Evolutionary conservation across 2,113 vertebrate species (phyloP), one percentile per base, ranked within the genome.

Genomic region (Trogon melanurus): DNA sequence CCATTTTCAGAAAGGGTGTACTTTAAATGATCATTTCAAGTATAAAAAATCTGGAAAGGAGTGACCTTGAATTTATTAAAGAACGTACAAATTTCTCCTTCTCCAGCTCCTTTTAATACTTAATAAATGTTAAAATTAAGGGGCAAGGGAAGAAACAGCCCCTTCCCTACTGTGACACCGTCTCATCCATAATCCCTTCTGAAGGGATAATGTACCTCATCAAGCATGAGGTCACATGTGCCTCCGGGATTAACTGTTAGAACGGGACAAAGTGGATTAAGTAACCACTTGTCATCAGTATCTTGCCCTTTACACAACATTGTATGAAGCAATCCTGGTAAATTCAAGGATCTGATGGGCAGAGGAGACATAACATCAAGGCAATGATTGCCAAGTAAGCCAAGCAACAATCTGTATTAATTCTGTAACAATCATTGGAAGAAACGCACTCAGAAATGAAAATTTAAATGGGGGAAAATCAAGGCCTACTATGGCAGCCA

Each of bases 221-320:
- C 53, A 69, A 91, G 83, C 84, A 51, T 75, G 84, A 82, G 30
- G 25, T 58, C 0, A 0, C 79, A 58, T 5, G 2, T 3, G 62
- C 70, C 81, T 87, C 50, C 27, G 41, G 81, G 74, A 92, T 97
- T 95, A 96, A 47, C 73, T 71, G 50, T 70, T 88, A 79, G 79
- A 85, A 62, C 2, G 16, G 71, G 58, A 56, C 2, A 3, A 30
- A 50, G 22, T 54, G 67, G 64, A 91, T 90, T 96, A 80, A 85
- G 36, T 88, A 87, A 91, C 54, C 50, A 32, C 74, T 72, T 13
- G 51, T 17, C 84, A 65, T 71, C 69, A 36, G 26, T 47, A 6
- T 88, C 44, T 54, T 6, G 8, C 78, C 70, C 61, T 87, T 94
- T 95, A 84, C 74, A 66, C 73, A 89, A 69, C 16, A 16, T 2